Conservation (phyloP, 2,797 vertebrate species). For the Xenopus petersii region DNA sequence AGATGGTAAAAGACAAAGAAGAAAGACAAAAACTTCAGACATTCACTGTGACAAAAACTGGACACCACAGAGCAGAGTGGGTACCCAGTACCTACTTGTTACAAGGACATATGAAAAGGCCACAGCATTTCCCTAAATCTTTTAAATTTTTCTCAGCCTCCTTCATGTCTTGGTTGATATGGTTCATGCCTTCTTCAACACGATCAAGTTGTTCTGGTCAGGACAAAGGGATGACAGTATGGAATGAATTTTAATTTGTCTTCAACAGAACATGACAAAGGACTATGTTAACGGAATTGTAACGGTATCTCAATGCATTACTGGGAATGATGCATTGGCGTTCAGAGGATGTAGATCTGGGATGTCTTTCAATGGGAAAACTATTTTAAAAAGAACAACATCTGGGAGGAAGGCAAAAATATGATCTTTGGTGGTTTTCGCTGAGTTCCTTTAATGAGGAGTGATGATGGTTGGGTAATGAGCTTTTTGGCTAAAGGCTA, state of each 20-base stretch:
- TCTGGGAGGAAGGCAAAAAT: slow-evolving; percentile 50
- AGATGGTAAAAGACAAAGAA: slow-evolving; percentile 90
- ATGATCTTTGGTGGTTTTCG: neutral
- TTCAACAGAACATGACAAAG: slow-evolving; percentile 85
- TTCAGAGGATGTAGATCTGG: slow-evolving; percentile 40
- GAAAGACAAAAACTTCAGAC: slow-evolving; percentile 95
- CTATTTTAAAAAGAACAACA: slow-evolving; percentile 45
- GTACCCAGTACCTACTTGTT: slow-evolving; percentile 99
- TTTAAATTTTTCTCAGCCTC: slow-evolving; percentile 99
- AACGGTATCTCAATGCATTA: slow-evolving; percentile 67
- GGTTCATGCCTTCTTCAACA: slow-evolving; percentile 99
- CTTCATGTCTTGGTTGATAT: slow-evolving; percentile 99
- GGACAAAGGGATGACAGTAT: slow-evolving; percentile 99
- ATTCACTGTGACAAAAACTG: slow-evolving; percentile 96
- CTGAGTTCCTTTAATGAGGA: slow-evolving; percentile 54
- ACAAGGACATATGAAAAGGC: slow-evolving; percentile 99
- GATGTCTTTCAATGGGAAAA: slow-evolving; percentile 47
- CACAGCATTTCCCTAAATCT: slow-evolving; percentile 99
- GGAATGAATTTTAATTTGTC: slow-evolving; percentile 93
- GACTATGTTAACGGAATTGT: slow-evolving; percentile 71
- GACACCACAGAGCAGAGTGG: slow-evolving; percentile 96
- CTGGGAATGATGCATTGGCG: slow-evolving; percentile 67
- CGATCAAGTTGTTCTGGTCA: slow-evolving; percentile 99
- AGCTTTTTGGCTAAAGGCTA: slow-evolving; percentile 57
- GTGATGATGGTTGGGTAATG: slow-evolving; percentile 53